Percentiles rank a stretch among this genome's conserved stretches.
Evolutionary conservation across 1,140 invertebrate species (phyloP).

Genomic region (Camponotus floridanus): DNA sequence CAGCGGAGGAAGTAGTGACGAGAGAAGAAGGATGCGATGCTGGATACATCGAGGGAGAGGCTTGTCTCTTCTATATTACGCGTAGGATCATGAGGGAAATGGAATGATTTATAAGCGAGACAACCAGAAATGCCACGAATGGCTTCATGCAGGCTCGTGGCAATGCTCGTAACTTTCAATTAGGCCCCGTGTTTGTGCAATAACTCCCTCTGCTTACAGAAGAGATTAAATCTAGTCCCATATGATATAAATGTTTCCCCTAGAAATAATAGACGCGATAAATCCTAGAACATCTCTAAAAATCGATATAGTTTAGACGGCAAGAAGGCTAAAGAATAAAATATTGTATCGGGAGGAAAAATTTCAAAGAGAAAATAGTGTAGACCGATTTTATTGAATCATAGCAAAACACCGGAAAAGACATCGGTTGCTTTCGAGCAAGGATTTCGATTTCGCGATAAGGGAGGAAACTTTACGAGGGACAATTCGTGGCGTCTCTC

Average conservation of each 20-base stretch:
- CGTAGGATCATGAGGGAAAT: constrained; percentile 34
- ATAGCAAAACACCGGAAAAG: background rate
- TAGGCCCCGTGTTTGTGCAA: constrained; percentile 57
- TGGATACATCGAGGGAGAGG: constrained; percentile 62
- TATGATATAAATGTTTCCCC: constrained; percentile 41
- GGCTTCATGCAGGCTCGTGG: constrained; percentile 60
- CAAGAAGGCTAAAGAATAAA: background rate
- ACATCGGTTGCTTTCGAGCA: constrained; percentile 20
- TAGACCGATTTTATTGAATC: background rate
- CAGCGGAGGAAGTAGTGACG: too few relatives aligned
- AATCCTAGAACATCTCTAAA: constrained; percentile 16
- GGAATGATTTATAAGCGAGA: constrained; percentile 70
- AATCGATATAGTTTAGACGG: constrained; percentile 2
- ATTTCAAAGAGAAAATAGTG: background rate
- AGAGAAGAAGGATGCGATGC: constrained; percentile 10
- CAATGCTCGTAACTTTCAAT: constrained; percentile 73
- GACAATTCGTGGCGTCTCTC: constrained; percentile 48
- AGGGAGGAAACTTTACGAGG: constrained; percentile 53
- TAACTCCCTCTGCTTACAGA: constrained; percentile 45
- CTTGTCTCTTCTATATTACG: constrained; percentile 62
- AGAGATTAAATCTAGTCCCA: constrained; percentile 52
- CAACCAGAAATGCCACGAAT: constrained; percentile 71
- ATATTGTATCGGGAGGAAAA: background rate
- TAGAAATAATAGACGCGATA: constrained; percentile 19
- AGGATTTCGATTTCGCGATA: background rate